Percentiles rank a stretch among this genome's conserved stretches.
Evolutionary conservation across 1,140 invertebrate species (phyloP).

Genomic region (Drosophila asahinai): DNA sequence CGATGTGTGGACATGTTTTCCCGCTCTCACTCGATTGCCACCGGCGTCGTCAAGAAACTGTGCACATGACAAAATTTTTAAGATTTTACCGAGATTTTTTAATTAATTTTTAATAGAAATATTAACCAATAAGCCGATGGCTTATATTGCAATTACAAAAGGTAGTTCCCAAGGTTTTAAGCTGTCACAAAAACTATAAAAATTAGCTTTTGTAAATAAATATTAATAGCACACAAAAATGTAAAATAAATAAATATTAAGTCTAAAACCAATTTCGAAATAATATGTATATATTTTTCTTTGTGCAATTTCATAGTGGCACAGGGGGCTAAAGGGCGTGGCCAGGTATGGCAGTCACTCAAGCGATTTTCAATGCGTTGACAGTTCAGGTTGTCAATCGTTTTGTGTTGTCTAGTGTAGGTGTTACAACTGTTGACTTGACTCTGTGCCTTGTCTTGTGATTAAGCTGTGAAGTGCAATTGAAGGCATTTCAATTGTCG

Average conservation of each 20-base stretch:
- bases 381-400: conserved; percentile 77
- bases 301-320: neutral
- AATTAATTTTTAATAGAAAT: too few relatives aligned
- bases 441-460: conserved; percentile 41
- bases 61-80: neutral
- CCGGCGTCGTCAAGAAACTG: conserved; percentile 40
- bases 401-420: conserved; percentile 64
- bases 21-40: conserved; percentile 54
- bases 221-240: too few relatives aligned
- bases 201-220: too few relatives aligned
- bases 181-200: too few relatives aligned
- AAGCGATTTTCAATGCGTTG: conserved; percentile 75
- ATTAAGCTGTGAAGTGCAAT: conserved; percentile 73
- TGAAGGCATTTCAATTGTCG: conserved; percentile 59
- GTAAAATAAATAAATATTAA: too few relatives aligned
- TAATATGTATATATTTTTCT: neutral
- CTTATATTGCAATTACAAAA: too few relatives aligned
- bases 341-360: conserved; percentile 56
- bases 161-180: too few relatives aligned
- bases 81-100: neutral
- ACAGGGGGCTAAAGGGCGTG: conserved; percentile 43
- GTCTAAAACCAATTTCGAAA: too few relatives aligned
- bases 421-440: conserved; percentile 62
- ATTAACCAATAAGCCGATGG: too few relatives aligned
- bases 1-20: conserved; percentile 47